A percentile compares a stretch with the other conserved stretches of the same genome.
phyloP scores from a whole-genome alignment of 2,888 invertebrate species.

The Eupithecia centaureata region DNA sequence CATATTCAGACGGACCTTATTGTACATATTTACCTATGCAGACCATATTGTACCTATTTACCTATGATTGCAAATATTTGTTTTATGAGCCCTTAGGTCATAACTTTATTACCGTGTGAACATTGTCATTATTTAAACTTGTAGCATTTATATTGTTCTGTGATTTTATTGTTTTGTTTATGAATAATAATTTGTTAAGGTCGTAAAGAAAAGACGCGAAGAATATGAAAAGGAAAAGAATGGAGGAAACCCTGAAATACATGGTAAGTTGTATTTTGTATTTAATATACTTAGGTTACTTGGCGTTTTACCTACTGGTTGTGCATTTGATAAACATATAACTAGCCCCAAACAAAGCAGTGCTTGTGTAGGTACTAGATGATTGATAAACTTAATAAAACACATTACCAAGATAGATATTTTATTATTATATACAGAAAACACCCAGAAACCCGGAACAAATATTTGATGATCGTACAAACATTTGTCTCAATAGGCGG shows the following conservation, averaged over 20 bases:
- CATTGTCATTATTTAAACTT: neutral
- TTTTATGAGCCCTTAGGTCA: slow-evolving; percentile 11
- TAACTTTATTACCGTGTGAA: slow-evolving; percentile 6
- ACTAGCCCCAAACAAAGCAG: no score
- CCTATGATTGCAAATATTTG: slow-evolving; percentile 8
- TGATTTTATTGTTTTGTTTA: neutral
- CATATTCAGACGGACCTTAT: neutral
- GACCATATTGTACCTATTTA: neutral
- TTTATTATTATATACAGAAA: no score
- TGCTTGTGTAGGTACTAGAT: no score
- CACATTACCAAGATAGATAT: no score
- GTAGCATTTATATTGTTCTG: neutral
- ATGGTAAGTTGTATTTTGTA: slow-evolving; percentile 44
- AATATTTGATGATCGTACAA: no score
- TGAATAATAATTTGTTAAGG: slow-evolving; percentile 51
- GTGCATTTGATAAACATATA: no score
- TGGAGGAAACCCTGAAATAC: slow-evolving; percentile 36
- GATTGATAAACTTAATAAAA: no score
- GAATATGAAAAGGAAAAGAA: slow-evolving; percentile 61
- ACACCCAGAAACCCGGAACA: no score
- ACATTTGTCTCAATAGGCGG: no score
- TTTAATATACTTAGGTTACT: no score
- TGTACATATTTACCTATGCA: neutral
- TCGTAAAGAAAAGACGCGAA: slow-evolving; percentile 65
- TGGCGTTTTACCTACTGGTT: no score